These are phyloP conservation scores for Trichonephila clavipes DNA, from an alignment of 1,140 invertebrate species.

Conservation along the genomic window DNA sequence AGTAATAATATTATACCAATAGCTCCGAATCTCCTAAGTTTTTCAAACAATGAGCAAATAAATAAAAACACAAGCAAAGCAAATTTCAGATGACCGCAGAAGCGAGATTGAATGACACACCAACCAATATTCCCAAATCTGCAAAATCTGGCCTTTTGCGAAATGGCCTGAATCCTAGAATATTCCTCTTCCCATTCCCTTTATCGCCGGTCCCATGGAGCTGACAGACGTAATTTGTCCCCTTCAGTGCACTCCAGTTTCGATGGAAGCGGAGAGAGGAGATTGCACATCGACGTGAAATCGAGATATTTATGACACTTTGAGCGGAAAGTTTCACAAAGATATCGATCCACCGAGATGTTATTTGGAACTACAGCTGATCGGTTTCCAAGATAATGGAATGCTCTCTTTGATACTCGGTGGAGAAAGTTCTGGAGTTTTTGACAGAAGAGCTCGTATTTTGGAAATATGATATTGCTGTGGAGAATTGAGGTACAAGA, in stretches of 20 bases:
- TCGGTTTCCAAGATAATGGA: neutral
- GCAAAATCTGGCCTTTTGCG: neutral
- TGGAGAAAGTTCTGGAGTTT: too few relatives aligned
- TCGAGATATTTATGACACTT: constrained; percentile 1
- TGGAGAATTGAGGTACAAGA: too few relatives aligned
- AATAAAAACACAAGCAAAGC: neutral
- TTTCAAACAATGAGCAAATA: neutral
- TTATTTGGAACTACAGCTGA: neutral
- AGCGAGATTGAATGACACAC: too few relatives aligned
- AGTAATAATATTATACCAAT: too few relatives aligned
- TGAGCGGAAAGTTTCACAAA: neutral
- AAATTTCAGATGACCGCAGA: neutral
- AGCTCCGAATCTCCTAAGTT: neutral
- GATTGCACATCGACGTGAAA: neutral
- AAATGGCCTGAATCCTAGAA: neutral
- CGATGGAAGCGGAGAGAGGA: neutral
- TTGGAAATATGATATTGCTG: too few relatives aligned
- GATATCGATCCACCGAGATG: neutral
- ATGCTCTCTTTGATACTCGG: neutral
- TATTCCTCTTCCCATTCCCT: neutral
- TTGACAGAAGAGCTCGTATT: too few relatives aligned
- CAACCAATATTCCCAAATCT: neutral
- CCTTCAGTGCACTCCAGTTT: neutral
- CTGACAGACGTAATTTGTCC: constrained; percentile 16
- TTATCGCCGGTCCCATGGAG: neutral